phyloP scores from a whole-genome alignment of 92 coral and sea anemone genomes.

The Zoanthus solanderi region DNA sequence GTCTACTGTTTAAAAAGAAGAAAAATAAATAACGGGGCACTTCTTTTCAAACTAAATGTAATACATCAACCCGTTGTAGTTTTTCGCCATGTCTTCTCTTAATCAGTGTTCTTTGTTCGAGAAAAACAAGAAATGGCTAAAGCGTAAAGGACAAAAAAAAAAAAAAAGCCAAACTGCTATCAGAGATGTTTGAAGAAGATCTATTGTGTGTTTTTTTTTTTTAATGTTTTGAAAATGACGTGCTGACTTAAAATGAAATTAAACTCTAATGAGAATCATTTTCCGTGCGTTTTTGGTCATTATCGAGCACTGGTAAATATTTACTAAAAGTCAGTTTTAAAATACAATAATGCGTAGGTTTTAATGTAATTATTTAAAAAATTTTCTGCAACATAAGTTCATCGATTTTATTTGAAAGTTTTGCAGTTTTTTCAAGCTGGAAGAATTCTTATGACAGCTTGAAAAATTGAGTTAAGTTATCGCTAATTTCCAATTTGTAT shows the following conservation, averaged over 20 bases:
- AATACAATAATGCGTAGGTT: too few relatives aligned
- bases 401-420: too few relatives aligned
- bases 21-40: slow-evolving; percentile 2
- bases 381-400: too few relatives aligned
- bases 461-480: background rate
- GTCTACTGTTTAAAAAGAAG: slow-evolving; percentile 25
- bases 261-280: background rate
- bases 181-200: slow-evolving; percentile 6
- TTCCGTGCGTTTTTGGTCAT: background rate
- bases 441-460: background rate
- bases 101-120: background rate
- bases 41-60: slow-evolving; percentile 2
- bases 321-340: too few relatives aligned
- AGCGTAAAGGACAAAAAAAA: background rate
- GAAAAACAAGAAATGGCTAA: background rate
- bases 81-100: slow-evolving; percentile 16
- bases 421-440: too few relatives aligned
- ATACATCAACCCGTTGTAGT: slow-evolving; percentile 9
- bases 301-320: background rate
- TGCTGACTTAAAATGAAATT: background rate
- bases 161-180: slow-evolving; percentile 26
- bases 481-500: slow-evolving; percentile 11
- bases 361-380: too few relatives aligned
- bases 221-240: slow-evolving; percentile 17
- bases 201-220: slow-evolving; percentile 12